phyloP scores from a whole-genome alignment of 1,140 invertebrate species.

The fruit fly (Drosophila melanogaster) region Release_6_plus_ISO1_MT NT_033777.3:10045001-10045500 shows the following conservation, averaged over 20 bases:
- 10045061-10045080: neutral
- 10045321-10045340: conserved; percentile 87
- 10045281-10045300: conserved; percentile 87
- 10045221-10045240: conserved; percentile 36
- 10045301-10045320: conserved; percentile 87
- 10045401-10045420: conserved; percentile 86
- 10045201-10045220: conserved; percentile 87
- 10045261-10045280: conserved; percentile 86
- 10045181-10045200: conserved; percentile 87
- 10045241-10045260: neutral
- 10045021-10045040: conserved; percentile 43
- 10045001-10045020: conserved; percentile 22
- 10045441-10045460: conserved; percentile 6
- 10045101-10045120: conserved; percentile 5
- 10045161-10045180: conserved; percentile 86
- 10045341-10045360: conserved; percentile 88
- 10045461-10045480: conserved; percentile 8
- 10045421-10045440: conserved; percentile 11
- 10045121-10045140: conserved; percentile 85
- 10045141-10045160: conserved; percentile 89
- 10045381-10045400: conserved; percentile 85
- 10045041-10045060: conserved; percentile 64
- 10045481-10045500: conserved; percentile 57
- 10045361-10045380: conserved; percentile 89
- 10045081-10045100: neutral